A percentile compares a stretch with the other conserved stretches of the same genome.
Evolutionary conservation across 37 sponge, comb jelly and placozoan genomes (phyloP).

Genomic region (Lycopodina hypogea): DNA sequence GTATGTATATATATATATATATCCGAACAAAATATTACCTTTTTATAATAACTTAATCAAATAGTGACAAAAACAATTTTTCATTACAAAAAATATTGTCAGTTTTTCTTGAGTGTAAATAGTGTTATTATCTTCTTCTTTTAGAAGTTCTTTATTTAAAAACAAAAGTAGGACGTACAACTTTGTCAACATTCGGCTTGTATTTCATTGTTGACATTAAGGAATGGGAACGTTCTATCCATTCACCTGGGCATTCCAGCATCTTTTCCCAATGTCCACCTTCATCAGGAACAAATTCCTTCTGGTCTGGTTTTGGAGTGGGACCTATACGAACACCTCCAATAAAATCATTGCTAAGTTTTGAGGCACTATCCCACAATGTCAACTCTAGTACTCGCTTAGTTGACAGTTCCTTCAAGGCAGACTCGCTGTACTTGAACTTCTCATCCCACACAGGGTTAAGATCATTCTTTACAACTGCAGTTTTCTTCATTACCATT

Average conservation of each 20-base stretch:
- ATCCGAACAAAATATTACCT: too few species aligned
- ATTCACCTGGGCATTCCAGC: constrained; percentile 45
- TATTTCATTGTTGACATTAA: constrained; percentile 36
- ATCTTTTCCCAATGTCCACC: constrained; percentile 51
- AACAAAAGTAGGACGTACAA: too few species aligned
- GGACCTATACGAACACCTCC: constrained; percentile 64
- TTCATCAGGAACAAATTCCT: constrained; percentile 56
- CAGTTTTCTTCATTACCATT: constrained; percentile 41
- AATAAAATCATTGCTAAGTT: constrained; percentile 30
- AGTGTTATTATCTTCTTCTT: too few species aligned
- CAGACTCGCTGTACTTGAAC: constrained; percentile 32
- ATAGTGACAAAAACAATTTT: too few species aligned
- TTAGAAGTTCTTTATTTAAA: too few species aligned
- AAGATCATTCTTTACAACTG: constrained; percentile 45
- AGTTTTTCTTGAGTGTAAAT: too few species aligned
- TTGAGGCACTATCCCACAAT: constrained; percentile 44
- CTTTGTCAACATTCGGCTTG: too few species aligned
- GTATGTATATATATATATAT: too few species aligned
- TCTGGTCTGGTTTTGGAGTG: constrained; percentile 16
- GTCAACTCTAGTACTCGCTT: constrained; percentile 58
- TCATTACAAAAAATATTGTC: too few species aligned
- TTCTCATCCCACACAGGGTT: constrained; percentile 59
- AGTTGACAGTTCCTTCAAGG: constrained; percentile 36
- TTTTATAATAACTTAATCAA: too few species aligned
- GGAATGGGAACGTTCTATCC: constrained; percentile 50